A percentile compares a stretch with the other conserved stretches of the same genome.
These are phyloP conservation scores for Leguminivora glycinivorella DNA, from an alignment of 1,140 invertebrate species.

Conservation along the genomic window DNA sequence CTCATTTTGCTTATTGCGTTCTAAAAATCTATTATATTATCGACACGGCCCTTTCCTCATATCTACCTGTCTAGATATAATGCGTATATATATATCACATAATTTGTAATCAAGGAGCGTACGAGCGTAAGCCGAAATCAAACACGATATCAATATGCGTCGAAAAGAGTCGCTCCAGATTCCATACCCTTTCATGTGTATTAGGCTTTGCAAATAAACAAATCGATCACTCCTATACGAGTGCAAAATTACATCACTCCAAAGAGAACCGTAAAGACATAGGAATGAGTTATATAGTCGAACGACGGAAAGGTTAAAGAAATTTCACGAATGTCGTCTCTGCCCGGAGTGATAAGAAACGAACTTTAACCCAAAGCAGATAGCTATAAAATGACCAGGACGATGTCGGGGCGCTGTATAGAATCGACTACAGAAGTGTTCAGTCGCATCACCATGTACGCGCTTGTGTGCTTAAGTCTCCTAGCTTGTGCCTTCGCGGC, in stretches of 20 bases:
- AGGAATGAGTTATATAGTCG: neutral
- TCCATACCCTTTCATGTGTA: neutral
- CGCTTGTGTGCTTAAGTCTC: neutral
- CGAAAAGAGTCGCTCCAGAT: constrained; percentile 2
- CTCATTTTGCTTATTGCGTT: neutral
- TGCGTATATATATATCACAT: neutral
- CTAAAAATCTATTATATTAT: neutral
- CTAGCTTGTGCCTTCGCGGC: constrained; percentile 12
- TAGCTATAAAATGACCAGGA: constrained; percentile 15
- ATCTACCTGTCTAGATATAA: neutral
- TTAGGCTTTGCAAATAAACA: constrained; percentile 10
- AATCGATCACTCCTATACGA: neutral
- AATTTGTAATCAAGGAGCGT: neutral
- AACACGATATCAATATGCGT: constrained; percentile 1
- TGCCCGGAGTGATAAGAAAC: constrained; percentile 3
- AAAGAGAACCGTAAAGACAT: neutral
- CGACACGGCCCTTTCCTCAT: neutral
- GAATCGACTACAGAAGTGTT: constrained; percentile 8
- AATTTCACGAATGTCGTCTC: constrained; percentile 14
- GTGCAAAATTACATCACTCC: neutral
- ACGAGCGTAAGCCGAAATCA: constrained; percentile 5
- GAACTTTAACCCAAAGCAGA: constrained; percentile 17
- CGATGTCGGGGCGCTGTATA: neutral
- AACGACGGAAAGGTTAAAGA: neutral
- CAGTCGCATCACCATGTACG: neutral